Percentiles rank a stretch among this genome's conserved stretches.
Evolutionary conservation across 2,797 vertebrate species (phyloP).

Genomic region (Gallinago stenura): DNA sequence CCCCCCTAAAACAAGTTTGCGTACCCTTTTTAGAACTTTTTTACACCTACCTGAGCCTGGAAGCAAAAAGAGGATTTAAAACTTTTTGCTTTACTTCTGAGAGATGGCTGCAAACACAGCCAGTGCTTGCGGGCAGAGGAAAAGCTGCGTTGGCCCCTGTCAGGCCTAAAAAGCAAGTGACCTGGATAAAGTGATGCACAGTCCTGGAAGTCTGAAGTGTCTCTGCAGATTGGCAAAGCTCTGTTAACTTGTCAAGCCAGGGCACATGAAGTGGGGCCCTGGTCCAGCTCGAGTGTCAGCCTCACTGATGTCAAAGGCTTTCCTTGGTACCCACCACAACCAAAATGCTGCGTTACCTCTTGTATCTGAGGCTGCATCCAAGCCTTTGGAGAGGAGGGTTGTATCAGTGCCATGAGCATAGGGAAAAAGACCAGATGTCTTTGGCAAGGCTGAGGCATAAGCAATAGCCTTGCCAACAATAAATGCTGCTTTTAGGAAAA

Average conservation of each 20-base stretch:
- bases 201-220: background rate
- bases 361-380: rapidly evolving
- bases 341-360: background rate
- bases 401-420: rapidly evolving
- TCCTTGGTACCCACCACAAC: rapidly evolving
- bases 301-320: background rate
- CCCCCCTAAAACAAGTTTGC: background rate
- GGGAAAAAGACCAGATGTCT: background rate
- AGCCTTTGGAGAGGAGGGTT: background rate
- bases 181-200: background rate
- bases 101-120: background rate
- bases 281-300: background rate
- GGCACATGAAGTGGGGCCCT: background rate
- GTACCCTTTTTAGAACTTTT: background rate
- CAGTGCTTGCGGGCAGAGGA: background rate
- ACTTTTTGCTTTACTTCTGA: background rate
- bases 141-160: background rate
- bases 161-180: background rate
- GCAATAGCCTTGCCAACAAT: background rate
- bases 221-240: background rate
- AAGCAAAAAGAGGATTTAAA: background rate
- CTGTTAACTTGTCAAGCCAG: background rate
- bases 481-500: background rate
- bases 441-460: background rate
- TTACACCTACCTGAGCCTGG: background rate